Evolutionary conservation across 2,888 invertebrate genomes (phyloP).

Genomic region (Volucella inanis): DNA sequence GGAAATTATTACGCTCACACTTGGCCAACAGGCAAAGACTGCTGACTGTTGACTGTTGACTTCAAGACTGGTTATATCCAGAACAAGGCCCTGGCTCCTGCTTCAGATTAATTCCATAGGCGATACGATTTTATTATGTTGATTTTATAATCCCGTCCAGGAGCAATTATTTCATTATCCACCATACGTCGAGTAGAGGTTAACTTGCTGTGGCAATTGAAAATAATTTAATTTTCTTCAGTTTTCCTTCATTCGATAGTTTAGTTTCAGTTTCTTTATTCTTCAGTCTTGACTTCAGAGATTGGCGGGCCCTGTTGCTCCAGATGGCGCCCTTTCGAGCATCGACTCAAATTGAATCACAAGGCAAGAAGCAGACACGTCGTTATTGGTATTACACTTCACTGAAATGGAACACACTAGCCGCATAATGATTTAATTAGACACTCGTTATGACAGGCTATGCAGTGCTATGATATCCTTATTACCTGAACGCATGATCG

Average conservation of each 20-base stretch:
- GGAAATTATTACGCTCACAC: constrained; percentile 64
- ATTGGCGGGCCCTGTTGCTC: neutral
- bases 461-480: constrained; percentile 69
- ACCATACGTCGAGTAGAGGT: neutral
- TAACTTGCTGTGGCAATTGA: constrained; percentile 43
- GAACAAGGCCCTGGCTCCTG: constrained; percentile 14
- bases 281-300: too few relatives aligned
- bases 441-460: constrained; percentile 69
- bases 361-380: constrained; percentile 18
- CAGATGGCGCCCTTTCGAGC: constrained; percentile 59
- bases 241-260: neutral
- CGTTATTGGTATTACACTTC: constrained; percentile 2
- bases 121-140: constrained; percentile 69
- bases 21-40: constrained; percentile 49
- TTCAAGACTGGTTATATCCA: constrained; percentile 11
- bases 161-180: constrained; percentile 59
- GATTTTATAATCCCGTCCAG: constrained; percentile 70
- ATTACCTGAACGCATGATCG: constrained; percentile 64
- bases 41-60: constrained; percentile 15
- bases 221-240: constrained; percentile 51
- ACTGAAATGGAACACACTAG: constrained; percentile 16
- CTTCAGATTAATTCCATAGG: constrained; percentile 63
- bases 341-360: constrained; percentile 3
- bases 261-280: neutral
- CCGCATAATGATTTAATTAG: constrained; percentile 73